phyloP scores from a whole-genome alignment of 1,140 invertebrate genomes.

The Caenorhabditis remanei region DNA sequence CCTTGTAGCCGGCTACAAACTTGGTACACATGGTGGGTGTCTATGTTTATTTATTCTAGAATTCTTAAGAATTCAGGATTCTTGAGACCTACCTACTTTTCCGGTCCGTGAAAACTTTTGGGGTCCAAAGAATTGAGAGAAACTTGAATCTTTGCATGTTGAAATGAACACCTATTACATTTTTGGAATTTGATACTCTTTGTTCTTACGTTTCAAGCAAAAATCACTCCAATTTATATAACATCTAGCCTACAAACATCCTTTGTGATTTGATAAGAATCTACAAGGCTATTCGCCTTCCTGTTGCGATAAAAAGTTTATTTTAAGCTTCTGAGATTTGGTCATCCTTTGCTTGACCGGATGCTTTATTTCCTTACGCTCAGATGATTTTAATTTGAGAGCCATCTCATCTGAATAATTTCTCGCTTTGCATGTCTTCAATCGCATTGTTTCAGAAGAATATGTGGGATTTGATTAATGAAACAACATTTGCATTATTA shows the following conservation, averaged over 20 bases:
- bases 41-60: constrained; percentile 1
- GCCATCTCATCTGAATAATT: neutral
- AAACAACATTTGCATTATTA: neutral
- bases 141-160: constrained; percentile 37
- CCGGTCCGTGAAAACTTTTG: neutral
- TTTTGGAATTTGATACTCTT: constrained; percentile 12
- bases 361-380: neutral
- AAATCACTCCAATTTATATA: constrained; percentile 20
- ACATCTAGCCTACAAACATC: constrained; percentile 21
- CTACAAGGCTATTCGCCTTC: neutral
- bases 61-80: neutral
- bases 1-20: constrained; percentile 4
- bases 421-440: constrained; percentile 31
- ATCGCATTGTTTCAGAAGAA: neutral
- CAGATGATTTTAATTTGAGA: constrained; percentile 39
- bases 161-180: neutral
- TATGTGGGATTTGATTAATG: neutral
- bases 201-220: neutral
- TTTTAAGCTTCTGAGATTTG: constrained; percentile 12
- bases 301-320: neutral
- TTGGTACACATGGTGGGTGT: neutral
- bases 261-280: neutral
- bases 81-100: neutral
- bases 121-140: neutral
- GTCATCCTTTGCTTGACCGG: neutral